Conservation (phyloP, 92 coral and sea anemone species). For the Isaurus tuberculatus region DNA sequence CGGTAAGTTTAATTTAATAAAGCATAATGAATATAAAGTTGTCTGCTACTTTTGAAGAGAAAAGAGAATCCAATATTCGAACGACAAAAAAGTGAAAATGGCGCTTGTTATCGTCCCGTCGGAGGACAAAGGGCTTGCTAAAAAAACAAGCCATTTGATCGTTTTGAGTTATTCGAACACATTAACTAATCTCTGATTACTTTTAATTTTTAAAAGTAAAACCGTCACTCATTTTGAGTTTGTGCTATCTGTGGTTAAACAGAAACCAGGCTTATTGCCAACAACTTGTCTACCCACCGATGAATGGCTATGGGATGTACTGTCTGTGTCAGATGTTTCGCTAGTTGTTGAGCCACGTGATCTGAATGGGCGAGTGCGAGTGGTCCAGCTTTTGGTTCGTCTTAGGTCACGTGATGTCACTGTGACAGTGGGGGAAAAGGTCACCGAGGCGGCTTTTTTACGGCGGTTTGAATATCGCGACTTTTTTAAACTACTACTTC, state of each 20-base stretch:
- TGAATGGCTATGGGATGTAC: conserved; percentile 66
- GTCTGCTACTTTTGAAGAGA: too few relatives aligned
- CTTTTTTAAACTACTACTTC: conserved; percentile 49
- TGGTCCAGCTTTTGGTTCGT: conserved; percentile 47
- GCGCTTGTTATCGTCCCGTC: too few relatives aligned
- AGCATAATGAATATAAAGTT: too few relatives aligned
- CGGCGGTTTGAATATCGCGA: conserved; percentile 41
- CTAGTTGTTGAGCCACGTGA: conserved; percentile 51
- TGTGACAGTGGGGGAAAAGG: conserved; percentile 80
- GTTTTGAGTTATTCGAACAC: too few relatives aligned
- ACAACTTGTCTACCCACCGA: conserved; percentile 64
- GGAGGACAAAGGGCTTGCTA: too few relatives aligned
- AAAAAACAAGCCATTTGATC: too few relatives aligned
- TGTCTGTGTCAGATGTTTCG: conserved; percentile 89
- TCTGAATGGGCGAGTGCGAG: conserved; percentile 21
- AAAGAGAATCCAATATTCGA: too few relatives aligned
- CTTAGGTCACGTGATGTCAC: conserved; percentile 60
- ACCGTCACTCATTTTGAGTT: too few relatives aligned
- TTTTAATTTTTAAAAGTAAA: too few relatives aligned
- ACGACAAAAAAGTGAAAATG: too few relatives aligned
- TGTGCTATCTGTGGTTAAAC: too few relatives aligned
- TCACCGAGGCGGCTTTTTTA: conserved; percentile 74
- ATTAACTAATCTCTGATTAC: neutral
- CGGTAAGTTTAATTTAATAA: too few relatives aligned
- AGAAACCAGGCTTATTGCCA: neutral